These are phyloP conservation scores for Polydrusus tereticollis DNA, from an alignment of 2,888 invertebrate species.

Conservation along the genomic window DNA sequence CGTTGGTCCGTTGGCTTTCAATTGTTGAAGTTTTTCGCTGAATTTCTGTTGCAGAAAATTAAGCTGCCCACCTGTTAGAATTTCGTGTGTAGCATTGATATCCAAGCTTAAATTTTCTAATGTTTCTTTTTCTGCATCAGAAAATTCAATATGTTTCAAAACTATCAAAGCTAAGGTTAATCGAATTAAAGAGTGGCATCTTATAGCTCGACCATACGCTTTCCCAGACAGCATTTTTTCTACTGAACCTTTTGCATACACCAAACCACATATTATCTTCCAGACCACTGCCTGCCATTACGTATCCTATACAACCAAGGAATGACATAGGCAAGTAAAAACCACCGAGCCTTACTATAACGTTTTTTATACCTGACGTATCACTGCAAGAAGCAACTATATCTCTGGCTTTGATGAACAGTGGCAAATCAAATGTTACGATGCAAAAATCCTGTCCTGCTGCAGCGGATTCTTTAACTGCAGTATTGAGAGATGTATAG, in stretches of 20 bases:
- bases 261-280: slow-evolving; percentile 39
- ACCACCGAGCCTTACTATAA: slow-evolving; percentile 57
- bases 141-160: not conserved
- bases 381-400: not conserved
- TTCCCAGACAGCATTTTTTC: slow-evolving; percentile 59
- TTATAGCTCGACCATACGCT: too few relatives aligned
- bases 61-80: too few relatives aligned
- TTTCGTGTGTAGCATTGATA: too few relatives aligned
- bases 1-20: not conserved
- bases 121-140: not conserved
- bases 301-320: slow-evolving; percentile 48
- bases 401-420: not conserved
- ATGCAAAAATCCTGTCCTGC: too few relatives aligned
- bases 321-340: slow-evolving; percentile 34
- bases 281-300: slow-evolving; percentile 54
- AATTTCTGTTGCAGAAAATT: not conserved
- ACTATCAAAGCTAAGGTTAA: not conserved
- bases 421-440: not conserved
- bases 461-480: too few relatives aligned
- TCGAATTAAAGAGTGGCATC: not conserved
- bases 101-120: not conserved
- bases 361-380: not conserved
- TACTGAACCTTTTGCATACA: slow-evolving; percentile 34
- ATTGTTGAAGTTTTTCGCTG: not conserved
- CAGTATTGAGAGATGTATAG: too few relatives aligned